Evolutionary conservation across 2,113 vertebrate genomes (phyloP), one percentile per base, ranked within the genome.

Genomic region (Tychaedon coryphoeus): DNA sequence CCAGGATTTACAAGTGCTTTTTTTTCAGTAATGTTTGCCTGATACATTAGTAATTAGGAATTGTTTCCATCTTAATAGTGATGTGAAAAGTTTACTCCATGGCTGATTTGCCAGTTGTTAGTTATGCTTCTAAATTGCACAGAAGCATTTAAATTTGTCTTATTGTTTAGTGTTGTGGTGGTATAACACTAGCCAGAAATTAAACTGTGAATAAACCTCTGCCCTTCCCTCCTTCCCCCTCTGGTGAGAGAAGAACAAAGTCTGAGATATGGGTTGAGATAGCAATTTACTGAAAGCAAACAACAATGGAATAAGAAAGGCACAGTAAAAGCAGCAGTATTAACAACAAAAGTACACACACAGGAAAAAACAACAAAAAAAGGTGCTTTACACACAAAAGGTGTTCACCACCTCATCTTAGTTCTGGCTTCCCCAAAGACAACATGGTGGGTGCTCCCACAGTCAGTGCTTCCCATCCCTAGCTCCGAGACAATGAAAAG

Each of bases 391-490:
- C 11, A 8, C 11, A 33, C 14, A 19, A 19, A 60, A 69, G 26
- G 6, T 28, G 23, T 69, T 86, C 23, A 69, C 22, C 54, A 53
- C 28, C 15, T 77, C 38, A 45, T 9, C 14, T 77, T 33, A 51
- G 22, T 69, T 76, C 38, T 60, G 38, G 14, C 28, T 60, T 86
- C 33, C 12, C 6, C 45, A 45, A 67, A 45, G 62, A 45, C 28
- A 36, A 45, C 38, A 51, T 45, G 33, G 22, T 0, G 0, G 11
- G 23, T 38, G 8, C 45, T 86, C 54, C 14, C 45, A 23, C 14
- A 43, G 18, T 33, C 45, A 33, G 23, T n/a, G n/a, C 3, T 69
- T 53, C 33, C 23, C 0, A 0, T 45, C 33, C 33, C n/a, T 36
- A 69, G 28, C 19, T n/a, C 54, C 0, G 1, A 61, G 54, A n/a